phyloP scores from a whole-genome alignment of 2,113 vertebrate species.

The Orcinus orca region DNA sequence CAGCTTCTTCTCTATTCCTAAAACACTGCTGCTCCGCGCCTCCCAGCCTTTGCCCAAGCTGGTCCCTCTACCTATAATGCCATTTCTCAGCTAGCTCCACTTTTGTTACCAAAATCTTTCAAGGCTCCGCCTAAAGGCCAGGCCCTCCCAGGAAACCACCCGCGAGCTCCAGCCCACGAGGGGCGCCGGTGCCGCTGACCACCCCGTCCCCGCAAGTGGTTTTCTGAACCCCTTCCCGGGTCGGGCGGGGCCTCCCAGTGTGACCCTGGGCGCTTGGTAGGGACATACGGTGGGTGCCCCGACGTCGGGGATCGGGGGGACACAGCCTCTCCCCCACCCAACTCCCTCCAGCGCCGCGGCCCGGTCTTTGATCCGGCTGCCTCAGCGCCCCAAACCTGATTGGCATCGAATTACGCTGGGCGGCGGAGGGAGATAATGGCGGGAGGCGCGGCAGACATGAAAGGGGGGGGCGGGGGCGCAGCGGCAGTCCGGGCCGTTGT shows the following conservation, averaged over 20 bases:
- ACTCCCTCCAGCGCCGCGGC: constrained; percentile 39
- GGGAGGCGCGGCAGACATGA: constrained; percentile 79
- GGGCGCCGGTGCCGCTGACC: fast-evolving
- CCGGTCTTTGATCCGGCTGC: constrained; percentile 70
- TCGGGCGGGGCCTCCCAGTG: background rate
- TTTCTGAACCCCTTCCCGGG: background rate
- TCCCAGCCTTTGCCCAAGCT: background rate
- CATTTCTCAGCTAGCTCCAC: background rate
- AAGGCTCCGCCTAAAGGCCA: background rate
- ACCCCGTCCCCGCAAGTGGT: background rate
- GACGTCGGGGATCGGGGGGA: background rate
- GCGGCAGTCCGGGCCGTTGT: constrained; percentile 75
- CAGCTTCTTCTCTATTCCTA: background rate
- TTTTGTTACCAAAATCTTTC: background rate
- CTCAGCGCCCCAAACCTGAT: constrained; percentile 75
- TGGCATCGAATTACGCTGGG: constrained; percentile 78
- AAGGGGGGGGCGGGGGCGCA: constrained; percentile 62
- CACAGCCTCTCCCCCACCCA: background rate
- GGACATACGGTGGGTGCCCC: background rate
- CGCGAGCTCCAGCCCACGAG: background rate
- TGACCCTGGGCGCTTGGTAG: background rate
- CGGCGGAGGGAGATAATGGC: constrained; percentile 75
- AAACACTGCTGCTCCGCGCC: background rate
- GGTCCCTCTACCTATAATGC: background rate
- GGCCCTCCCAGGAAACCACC: background rate